Evolutionary conservation across 2,797 vertebrate genomes (phyloP).

Genomic region (Trachops cirrhosus): DNA sequence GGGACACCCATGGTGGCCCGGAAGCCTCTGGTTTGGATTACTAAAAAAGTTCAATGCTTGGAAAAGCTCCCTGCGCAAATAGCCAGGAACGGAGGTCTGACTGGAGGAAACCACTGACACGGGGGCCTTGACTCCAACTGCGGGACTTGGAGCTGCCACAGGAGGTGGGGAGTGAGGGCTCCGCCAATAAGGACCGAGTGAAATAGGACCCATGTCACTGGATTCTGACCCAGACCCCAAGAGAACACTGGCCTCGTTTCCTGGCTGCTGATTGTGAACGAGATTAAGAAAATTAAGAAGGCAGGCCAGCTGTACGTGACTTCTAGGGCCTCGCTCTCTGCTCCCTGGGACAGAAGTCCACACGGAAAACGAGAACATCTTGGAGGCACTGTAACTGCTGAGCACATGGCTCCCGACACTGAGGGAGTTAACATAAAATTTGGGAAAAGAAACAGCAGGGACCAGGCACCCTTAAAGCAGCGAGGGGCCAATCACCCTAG

Average conservation of each 20-base stretch:
- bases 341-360: neutral
- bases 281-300: neutral
- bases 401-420: neutral
- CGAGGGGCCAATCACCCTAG: neutral
- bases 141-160: neutral
- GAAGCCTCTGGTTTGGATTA: neutral
- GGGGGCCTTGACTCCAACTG: neutral
- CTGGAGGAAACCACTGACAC: neutral
- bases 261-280: neutral
- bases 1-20: neutral
- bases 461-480: neutral
- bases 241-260: neutral
- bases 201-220: neutral
- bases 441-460: neutral
- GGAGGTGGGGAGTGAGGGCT: neutral
- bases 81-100: neutral
- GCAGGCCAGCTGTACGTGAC: neutral
- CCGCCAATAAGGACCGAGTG: neutral
- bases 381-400: fast-evolving
- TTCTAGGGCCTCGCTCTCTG: neutral
- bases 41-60: neutral
- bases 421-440: neutral
- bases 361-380: neutral
- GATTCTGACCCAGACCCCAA: neutral
- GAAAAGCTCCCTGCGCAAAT: neutral